Evolutionary conservation across 2,797 vertebrate genomes (phyloP), one percentile per base, ranked within the genome.

Genomic region (Vireo griseus): DNA sequence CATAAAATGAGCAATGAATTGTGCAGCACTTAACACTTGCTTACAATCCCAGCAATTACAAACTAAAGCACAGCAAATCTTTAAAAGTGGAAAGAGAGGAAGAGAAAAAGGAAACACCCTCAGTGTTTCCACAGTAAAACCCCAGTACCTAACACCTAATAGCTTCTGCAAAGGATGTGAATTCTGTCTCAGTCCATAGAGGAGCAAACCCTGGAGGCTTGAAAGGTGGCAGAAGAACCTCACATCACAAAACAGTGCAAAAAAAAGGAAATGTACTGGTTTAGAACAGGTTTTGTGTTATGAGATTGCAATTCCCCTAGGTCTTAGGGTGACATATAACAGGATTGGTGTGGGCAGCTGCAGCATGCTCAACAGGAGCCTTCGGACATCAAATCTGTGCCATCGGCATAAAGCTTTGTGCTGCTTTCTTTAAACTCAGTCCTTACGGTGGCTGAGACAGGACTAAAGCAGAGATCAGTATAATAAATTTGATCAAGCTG

Each of bases 1-100:
- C 75, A 78, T 86, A 93, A 94, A 94, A 94, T 68, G 74, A 94
- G 88, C 91, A 95, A 92, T 91, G 90, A 96, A 91, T 73, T 63
- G 55, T 90, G 66, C 18, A 83, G 71, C 72, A 33, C 86, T 95
- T 95, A 86, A 80, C 76, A 85, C 77, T 95, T 87, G 74, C 95
- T 91, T 93, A 90, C 68, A 54, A 72, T 93, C 71, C 37, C 35
- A 55, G 42, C 77, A 81, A 94, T 76, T 91, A 35, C 67, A 67
- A 94, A 71, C 35, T 83, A 73, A 94, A 95, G 37, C 29, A 62
- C 44, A 40, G 28, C 7, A 37, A 76, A 31, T 28, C 57, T 82
- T 81, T 58, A 86, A 88, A 80, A 82, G 6, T 2, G 5, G 16
- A 50, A 35, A 51, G n/a, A 33, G 20, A 33, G 11, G 9, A 10